Conservation (phyloP, 2,113 vertebrate species). For the Argyrosomus japonicus region DNA sequence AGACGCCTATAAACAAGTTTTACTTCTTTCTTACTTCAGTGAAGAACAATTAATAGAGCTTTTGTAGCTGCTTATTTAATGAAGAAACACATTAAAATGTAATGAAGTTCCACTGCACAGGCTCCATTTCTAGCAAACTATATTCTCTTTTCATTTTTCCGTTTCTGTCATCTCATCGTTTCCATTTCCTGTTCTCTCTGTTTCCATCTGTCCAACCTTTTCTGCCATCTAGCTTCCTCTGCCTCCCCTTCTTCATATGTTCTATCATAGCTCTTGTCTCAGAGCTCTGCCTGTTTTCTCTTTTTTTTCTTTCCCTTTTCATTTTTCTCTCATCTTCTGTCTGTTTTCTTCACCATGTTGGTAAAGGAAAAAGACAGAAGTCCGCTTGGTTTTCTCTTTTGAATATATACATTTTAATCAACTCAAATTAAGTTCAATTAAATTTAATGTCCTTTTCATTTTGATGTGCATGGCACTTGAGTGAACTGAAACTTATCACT, state of each 20-base stretch:
- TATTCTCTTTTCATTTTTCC: slow-evolving; percentile 26
- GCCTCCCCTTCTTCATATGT: neutral
- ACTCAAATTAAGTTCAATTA: neutral
- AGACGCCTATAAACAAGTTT: neutral
- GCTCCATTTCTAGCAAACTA: slow-evolving; percentile 8
- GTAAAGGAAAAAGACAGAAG: too few relatives aligned
- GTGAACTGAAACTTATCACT: neutral
- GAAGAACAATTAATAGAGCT: slow-evolving; percentile 31
- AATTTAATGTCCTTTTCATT: neutral
- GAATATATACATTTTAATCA: neutral
- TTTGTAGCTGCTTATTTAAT: slow-evolving; percentile 28
- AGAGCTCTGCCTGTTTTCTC: neutral
- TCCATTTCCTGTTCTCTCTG: slow-evolving; percentile 47
- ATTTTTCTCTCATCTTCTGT: neutral
- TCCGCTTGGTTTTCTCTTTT: too few relatives aligned
- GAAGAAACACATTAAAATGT: slow-evolving; percentile 38
- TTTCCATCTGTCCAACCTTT: slow-evolving; percentile 7
- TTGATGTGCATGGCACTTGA: neutral
- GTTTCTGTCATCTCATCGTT: slow-evolving; percentile 6
- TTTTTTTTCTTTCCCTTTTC: too few relatives aligned
- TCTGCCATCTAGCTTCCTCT: neutral
- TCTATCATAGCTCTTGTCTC: neutral
- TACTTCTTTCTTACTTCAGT: neutral
- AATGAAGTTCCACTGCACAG: slow-evolving; percentile 15
- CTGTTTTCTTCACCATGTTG: neutral